A percentile compares a stretch with the other conserved stretches of the same genome.
These are phyloP conservation scores for Karalla daura DNA, from an alignment of 2,797 vertebrate species.

Conservation along the genomic window DNA sequence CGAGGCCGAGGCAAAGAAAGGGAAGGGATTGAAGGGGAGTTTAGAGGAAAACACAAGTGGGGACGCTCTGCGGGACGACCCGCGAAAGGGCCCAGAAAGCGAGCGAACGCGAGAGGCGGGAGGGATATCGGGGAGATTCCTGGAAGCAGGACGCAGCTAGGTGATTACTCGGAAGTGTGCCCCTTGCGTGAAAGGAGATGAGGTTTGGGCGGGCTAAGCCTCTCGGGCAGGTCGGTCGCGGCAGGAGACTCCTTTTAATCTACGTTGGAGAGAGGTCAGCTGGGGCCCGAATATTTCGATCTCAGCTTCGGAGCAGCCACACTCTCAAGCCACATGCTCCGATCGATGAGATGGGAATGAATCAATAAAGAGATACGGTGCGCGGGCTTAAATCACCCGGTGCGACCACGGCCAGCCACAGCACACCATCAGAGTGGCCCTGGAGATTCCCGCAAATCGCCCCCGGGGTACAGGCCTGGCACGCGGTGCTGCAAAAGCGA, in stretches of 20 bases:
- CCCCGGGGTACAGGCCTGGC: not conserved
- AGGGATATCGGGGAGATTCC: not conserved
- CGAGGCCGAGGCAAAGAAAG: not conserved
- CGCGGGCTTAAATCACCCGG: not conserved
- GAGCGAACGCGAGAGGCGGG: not conserved
- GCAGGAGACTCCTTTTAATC: conserved; percentile 28
- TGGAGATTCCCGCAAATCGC: conserved; percentile 3
- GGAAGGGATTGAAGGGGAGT: not conserved
- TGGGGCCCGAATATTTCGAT: conserved; percentile 28
- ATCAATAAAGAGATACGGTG: no score
- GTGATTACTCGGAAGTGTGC: not conserved
- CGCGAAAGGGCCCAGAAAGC: not conserved
- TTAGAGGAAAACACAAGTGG: not conserved
- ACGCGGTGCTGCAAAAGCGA: not conserved
- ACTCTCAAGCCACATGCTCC: no score
- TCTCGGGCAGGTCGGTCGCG: conserved; percentile 4
- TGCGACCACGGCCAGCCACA: not conserved
- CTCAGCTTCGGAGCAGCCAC: conserved; percentile 11
- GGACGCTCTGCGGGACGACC: conserved; percentile 8
- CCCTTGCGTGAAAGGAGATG: conserved; percentile 7
- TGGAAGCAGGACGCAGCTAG: not conserved
- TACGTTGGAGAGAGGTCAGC: conserved; percentile 26
- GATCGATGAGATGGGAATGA: no score
- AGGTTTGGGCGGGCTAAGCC: conserved; percentile 14
- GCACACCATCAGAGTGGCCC: not conserved